Percentiles rank a stretch among this genome's conserved stretches.
Conservation (phyloP, 2,797 vertebrate genomes). For the Melanotaenia nigrans region DNA sequence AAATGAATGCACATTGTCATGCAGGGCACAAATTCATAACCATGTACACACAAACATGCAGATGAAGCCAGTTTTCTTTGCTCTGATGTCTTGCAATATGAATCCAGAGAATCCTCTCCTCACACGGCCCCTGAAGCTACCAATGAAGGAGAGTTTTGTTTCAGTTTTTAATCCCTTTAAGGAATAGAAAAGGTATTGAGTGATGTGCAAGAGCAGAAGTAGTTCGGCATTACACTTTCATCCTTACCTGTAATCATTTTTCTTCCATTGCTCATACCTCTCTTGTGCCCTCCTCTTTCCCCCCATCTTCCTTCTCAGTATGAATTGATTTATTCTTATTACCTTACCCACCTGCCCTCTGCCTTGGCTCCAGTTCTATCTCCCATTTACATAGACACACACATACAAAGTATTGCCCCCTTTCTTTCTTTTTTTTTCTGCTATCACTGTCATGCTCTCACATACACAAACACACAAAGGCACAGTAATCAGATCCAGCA, state of each 20-base stretch:
- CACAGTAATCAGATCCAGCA: slow-evolving; percentile 66
- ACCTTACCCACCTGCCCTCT: slow-evolving; percentile 73
- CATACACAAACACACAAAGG: slow-evolving; percentile 50
- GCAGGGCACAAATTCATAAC: slow-evolving; percentile 21
- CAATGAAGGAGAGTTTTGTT: slow-evolving; percentile 56
- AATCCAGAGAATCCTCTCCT: slow-evolving; percentile 35
- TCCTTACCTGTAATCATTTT: slow-evolving; percentile 67
- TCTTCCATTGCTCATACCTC: slow-evolving; percentile 49
- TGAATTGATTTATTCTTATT: slow-evolving; percentile 77
- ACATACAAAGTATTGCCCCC: slow-evolving; percentile 14
- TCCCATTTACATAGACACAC: slow-evolving; percentile 51
- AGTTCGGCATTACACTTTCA: slow-evolving; percentile 59
- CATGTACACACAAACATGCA: slow-evolving; percentile 9
- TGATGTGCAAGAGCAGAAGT: slow-evolving; percentile 51
- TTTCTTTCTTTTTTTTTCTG: slow-evolving; percentile 8
- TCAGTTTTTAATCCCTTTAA: slow-evolving; percentile 60
- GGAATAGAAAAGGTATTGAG: slow-evolving; percentile 37
- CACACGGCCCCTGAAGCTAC: slow-evolving; percentile 46
- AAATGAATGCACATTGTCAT: slow-evolving; percentile 35
- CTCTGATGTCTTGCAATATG: slow-evolving; percentile 41
- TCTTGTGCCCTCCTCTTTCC: slow-evolving; percentile 39
- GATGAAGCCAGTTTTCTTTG: slow-evolving; percentile 24
- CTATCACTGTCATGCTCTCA: slow-evolving; percentile 31
- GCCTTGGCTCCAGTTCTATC: slow-evolving; percentile 65
- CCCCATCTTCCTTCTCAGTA: slow-evolving; percentile 46